A percentile compares a stretch with the other conserved stretches of the same genome.
These are phyloP conservation scores for Conchocele bisecta DNA, from an alignment of 2,888 invertebrate genomes.

Conservation along the genomic window DNA sequence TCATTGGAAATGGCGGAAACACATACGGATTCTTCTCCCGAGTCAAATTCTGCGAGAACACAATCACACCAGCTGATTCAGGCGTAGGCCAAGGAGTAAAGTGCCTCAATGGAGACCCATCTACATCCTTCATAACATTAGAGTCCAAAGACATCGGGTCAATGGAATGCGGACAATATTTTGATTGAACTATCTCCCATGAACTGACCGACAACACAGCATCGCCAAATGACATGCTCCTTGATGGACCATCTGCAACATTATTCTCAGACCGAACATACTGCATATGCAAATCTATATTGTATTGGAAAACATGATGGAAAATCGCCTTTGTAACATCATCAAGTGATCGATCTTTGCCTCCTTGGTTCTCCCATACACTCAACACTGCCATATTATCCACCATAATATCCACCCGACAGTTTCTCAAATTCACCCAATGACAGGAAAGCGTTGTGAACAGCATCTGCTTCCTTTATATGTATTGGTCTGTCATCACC, in stretches of 20 bases:
- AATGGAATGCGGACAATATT: conserved; percentile 41
- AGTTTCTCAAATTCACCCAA: conserved; percentile 3
- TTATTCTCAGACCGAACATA: conserved; percentile 3
- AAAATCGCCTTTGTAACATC: conserved; percentile 19
- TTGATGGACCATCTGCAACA: conserved; percentile 21
- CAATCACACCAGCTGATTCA: conserved; percentile 33
- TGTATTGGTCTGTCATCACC: conserved; percentile 31
- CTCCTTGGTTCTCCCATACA: conserved; percentile 28
- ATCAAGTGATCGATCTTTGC: conserved; percentile 12
- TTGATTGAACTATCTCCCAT: conserved; percentile 28
- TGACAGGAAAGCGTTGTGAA: conserved; percentile 9
- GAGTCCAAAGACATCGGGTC: conserved; percentile 48
- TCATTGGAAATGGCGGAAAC: conserved; percentile 29
- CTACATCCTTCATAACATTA: conserved; percentile 26
- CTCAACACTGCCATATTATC: conserved; percentile 31
- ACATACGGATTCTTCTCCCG: conserved; percentile 38
- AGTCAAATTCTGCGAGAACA: conserved; percentile 35
- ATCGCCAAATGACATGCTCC: conserved; percentile 2
- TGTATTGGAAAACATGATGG: not conserved
- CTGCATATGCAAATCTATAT: conserved; percentile 11
- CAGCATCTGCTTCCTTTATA: conserved; percentile 25
- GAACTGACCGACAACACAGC: not conserved
- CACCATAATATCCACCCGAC: conserved; percentile 23
- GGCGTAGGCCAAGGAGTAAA: conserved; percentile 30
- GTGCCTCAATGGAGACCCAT: conserved; percentile 22